Base-by-base conservation (phyloP, 53 echinoderm and acorn worm species). In the Henricia sp. region DNA sequence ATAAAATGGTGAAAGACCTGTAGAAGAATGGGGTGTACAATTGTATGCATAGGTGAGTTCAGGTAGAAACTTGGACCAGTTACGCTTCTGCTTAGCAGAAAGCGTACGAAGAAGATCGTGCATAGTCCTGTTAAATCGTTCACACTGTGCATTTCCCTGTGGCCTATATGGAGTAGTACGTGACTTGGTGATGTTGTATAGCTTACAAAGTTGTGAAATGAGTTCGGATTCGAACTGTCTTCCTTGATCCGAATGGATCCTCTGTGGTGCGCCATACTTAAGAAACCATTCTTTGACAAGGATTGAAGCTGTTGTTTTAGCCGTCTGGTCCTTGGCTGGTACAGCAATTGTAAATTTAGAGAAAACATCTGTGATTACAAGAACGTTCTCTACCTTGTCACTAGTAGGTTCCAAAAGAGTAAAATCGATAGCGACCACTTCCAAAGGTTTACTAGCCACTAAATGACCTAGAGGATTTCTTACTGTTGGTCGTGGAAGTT, bases 31-130 rank as follows among this genome's bases (percentile, higher is more conserved):
- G 16, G 37, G 52, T 11, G 84, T 70, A 36, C 55, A 84, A 27
- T 84, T 84, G 56, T 84, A 84, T 14, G 84, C 84, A 41, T 71
- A 56, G 25, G 50, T 71, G n/a, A 67, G 40, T 51, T 37, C 12
- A 10, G 70, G 38, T 19, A 84, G 29, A 84, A 24, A 24, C 39
- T 54, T 38, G 32, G 37, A 67, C 71, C 84, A 84, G 9, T 23
- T 38, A 5, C 37, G 33, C 34, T 71, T 84, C 71, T 84, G 71
- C 11, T 70, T 41, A 4, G 34, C 37, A 44, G 84, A 37, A 14
- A 84, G 26, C 17, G 84, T 84, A 1, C 84, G n/a, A 9, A 84
- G 71, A 39, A 71, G 52, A 38, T 84, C 41, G 24, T 37, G 58
- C 39, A 84, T 52, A 6, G 71, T 84, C 12, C 71, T 37, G 43